Conservation (phyloP, 2,888 invertebrate genomes). For the Phortica magna region DNA sequence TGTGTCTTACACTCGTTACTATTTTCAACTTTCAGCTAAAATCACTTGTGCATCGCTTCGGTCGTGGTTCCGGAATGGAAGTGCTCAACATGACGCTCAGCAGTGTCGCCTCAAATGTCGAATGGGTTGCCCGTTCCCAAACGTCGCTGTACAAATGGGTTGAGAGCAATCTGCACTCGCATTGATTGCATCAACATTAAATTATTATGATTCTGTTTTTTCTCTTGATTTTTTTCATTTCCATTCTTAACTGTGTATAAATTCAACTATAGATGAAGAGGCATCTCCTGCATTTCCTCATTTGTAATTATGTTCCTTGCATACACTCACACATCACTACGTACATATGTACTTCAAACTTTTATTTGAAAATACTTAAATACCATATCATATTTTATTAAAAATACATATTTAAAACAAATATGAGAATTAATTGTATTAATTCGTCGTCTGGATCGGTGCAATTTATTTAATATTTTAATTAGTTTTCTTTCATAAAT, state of each 20-base stretch:
- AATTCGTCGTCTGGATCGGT: constrained; percentile 49
- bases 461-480: constrained; percentile 37
- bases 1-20: not conserved
- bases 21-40: constrained; percentile 68
- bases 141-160: constrained; percentile 78
- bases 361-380: not conserved
- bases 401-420: not conserved
- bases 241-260: constrained; percentile 42
- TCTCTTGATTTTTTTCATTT: not conserved
- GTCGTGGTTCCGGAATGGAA: constrained; percentile 77
- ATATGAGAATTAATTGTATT: too few relatives aligned
- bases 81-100: constrained; percentile 78
- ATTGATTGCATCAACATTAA: constrained; percentile 60
- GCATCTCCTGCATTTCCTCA: constrained; percentile 58
- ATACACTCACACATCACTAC: constrained; percentile 44
- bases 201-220: constrained; percentile 9
- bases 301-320: constrained; percentile 77
- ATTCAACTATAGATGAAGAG: constrained; percentile 38
- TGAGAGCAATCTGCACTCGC: constrained; percentile 75
- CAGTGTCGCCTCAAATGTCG: constrained; percentile 78
- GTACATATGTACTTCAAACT: not conserved
- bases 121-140: constrained; percentile 78
- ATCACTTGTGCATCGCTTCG: constrained; percentile 78
- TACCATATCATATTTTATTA: not conserved
- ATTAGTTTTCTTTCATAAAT: not conserved